These are phyloP conservation scores for Pseudomugil gertrudae DNA, from an alignment of 2,797 vertebrate species.

Conservation along the genomic window DNA sequence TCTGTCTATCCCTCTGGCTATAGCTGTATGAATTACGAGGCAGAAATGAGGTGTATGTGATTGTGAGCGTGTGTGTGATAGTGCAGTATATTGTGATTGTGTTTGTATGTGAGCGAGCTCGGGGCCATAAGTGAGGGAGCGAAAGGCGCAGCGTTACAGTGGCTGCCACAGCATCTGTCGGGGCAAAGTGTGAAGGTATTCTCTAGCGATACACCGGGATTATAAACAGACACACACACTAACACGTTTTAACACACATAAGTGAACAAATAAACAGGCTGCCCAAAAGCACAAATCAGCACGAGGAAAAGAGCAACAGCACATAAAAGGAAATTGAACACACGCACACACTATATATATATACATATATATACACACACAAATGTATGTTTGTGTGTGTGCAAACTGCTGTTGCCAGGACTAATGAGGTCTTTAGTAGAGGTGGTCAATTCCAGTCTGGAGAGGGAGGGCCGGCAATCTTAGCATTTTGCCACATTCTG, in stretches of 20 bases:
- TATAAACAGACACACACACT: constrained; percentile 49
- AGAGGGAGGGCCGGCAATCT: constrained; percentile 39
- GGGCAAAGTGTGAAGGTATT: constrained; percentile 65
- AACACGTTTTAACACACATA: constrained; percentile 19
- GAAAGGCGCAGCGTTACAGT: constrained; percentile 46
- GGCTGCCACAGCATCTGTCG: constrained; percentile 65
- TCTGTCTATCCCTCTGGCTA: constrained; percentile 43
- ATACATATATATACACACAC: neutral
- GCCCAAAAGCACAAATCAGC: neutral
- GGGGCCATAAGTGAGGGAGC: constrained; percentile 51
- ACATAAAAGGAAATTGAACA: neutral
- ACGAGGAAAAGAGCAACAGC: neutral
- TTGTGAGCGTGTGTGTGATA: constrained; percentile 26
- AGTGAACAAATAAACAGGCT: constrained; percentile 13
- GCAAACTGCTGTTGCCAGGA: constrained; percentile 3
- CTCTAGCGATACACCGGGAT: constrained; percentile 46
- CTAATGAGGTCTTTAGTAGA: constrained; percentile 63
- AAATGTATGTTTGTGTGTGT: no score
- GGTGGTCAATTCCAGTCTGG: constrained; percentile 40
- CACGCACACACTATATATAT: constrained; percentile 10
- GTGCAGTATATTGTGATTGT: constrained; percentile 40
- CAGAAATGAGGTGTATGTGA: constrained; percentile 50
- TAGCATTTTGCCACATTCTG: constrained; percentile 44
- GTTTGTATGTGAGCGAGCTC: constrained; percentile 63
- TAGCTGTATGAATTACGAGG: constrained; percentile 55